Conservation (phyloP, 2,888 invertebrate genomes). For the Athalia circularis region DNA sequence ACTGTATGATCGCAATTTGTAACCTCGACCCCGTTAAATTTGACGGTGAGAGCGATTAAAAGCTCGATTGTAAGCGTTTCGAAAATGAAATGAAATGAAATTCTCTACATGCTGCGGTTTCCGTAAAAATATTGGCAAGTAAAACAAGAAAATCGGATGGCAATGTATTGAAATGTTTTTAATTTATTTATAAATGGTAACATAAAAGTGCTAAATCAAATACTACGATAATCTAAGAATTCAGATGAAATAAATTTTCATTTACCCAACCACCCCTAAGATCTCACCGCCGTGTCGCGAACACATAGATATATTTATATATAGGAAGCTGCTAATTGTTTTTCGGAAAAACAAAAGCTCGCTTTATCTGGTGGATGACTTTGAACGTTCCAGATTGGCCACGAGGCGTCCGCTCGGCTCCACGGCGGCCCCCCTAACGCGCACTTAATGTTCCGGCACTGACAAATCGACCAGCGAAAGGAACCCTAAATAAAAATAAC, state of each 20-base stretch:
- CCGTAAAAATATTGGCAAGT: not conserved
- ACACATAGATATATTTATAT: not conserved
- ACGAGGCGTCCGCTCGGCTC: conserved; percentile 10
- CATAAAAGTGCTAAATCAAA: no score
- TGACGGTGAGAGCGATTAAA: conserved; percentile 12
- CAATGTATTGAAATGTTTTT: no score
- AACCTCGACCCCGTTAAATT: conserved; percentile 20
- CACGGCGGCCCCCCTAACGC: conserved; percentile 44
- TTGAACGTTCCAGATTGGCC: conserved; percentile 31
- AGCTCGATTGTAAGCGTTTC: not conserved
- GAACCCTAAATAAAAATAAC: conserved; percentile 54
- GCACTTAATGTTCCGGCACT: conserved; percentile 57
- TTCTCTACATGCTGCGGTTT: not conserved
- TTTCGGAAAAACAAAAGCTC: conserved; percentile 37
- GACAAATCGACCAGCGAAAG: conserved; percentile 56
- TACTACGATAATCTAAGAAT: no score
- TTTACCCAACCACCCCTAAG: not conserved
- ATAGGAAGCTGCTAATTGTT: conserved; percentile 36
- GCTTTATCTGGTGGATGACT: conserved; percentile 38
- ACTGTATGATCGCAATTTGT: not conserved
- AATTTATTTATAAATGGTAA: no score
- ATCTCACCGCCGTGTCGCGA: conserved; percentile 6
- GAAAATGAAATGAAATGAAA: not conserved
- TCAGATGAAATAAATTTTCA: no score
- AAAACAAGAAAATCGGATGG: no score